These are phyloP conservation scores for Yponomeuta sedellus DNA, from an alignment of 2,888 invertebrate species.

Conservation along the genomic window DNA sequence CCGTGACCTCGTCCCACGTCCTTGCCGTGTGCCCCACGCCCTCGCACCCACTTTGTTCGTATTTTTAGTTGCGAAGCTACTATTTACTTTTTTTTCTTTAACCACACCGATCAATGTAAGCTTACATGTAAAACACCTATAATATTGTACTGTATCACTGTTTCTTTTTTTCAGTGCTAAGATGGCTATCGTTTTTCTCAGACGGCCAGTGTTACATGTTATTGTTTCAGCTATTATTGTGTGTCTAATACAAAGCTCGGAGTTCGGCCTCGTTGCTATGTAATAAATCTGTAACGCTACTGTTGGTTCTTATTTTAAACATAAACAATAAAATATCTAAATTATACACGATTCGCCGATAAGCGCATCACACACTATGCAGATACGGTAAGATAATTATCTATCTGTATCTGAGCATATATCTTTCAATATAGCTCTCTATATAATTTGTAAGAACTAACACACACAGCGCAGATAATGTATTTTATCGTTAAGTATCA, in stretches of 20 bases:
- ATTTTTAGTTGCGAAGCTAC: conserved; percentile 13
- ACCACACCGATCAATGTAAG: conserved; percentile 13
- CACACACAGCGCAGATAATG: too few species aligned
- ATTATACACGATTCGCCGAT: background rate
- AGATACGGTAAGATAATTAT: too few species aligned
- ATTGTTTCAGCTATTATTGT: background rate
- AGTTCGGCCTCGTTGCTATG: background rate
- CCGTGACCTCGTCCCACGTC: too few species aligned
- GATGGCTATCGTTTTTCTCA: background rate
- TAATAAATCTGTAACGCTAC: background rate
- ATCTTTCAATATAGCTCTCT: too few species aligned
- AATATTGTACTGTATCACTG: background rate
- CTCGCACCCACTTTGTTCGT: conserved; percentile 12
- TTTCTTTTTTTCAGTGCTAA: background rate
- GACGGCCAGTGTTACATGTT: background rate
- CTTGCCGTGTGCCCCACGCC: too few species aligned
- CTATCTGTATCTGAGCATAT: too few species aligned
- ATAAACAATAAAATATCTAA: background rate
- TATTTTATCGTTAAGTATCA: too few species aligned
- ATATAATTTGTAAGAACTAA: too few species aligned
- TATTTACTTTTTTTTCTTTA: conserved; percentile 1
- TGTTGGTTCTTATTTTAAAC: background rate
- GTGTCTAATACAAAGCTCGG: background rate
- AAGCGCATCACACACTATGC: too few species aligned
- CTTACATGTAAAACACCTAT: conserved; percentile 1